phyloP scores from a whole-genome alignment of 1,140 invertebrate genomes.

The Batillaria attramentaria region DNA sequence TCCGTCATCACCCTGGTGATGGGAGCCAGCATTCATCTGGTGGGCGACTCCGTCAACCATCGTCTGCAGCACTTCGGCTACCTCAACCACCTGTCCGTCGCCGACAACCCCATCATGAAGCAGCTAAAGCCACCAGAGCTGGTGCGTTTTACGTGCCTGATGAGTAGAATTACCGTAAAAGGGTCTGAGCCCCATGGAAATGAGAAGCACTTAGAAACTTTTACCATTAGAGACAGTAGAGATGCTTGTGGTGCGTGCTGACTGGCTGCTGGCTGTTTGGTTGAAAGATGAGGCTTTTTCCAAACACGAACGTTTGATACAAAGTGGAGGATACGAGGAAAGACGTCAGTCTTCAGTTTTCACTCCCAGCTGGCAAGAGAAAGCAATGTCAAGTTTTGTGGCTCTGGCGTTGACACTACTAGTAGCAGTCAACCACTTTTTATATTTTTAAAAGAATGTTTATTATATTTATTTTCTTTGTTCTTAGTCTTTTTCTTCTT shows the following conservation, averaged over 20 bases:
- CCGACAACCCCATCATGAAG: constrained; percentile 69
- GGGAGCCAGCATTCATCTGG: constrained; percentile 69
- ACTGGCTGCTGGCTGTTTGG: too few relatives aligned
- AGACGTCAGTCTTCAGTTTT: too few relatives aligned
- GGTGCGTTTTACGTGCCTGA: constrained; percentile 53
- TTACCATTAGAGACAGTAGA: neutral
- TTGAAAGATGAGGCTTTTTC: too few relatives aligned
- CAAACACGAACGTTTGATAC: too few relatives aligned
- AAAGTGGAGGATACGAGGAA: too few relatives aligned
- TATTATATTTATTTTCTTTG: too few relatives aligned
- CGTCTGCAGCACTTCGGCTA: constrained; percentile 64
- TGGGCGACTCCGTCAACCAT: constrained; percentile 69
- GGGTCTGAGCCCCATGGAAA: neutral
- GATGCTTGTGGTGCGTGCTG: neutral
- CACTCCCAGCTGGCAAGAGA: too few relatives aligned
- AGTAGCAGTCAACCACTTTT: too few relatives aligned
- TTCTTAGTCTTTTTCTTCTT: too few relatives aligned
- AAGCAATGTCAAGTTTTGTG: too few relatives aligned
- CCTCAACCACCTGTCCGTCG: constrained; percentile 65
- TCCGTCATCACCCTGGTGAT: constrained; percentile 67
- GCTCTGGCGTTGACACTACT: too few relatives aligned
- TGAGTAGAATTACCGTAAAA: neutral
- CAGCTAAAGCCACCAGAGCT: constrained; percentile 58
- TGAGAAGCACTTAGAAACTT: neutral
- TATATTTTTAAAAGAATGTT: too few relatives aligned